These are phyloP conservation scores for Colossoma macropomum DNA, from an alignment of 2,113 vertebrate genomes.

Conservation along the genomic window DNA sequence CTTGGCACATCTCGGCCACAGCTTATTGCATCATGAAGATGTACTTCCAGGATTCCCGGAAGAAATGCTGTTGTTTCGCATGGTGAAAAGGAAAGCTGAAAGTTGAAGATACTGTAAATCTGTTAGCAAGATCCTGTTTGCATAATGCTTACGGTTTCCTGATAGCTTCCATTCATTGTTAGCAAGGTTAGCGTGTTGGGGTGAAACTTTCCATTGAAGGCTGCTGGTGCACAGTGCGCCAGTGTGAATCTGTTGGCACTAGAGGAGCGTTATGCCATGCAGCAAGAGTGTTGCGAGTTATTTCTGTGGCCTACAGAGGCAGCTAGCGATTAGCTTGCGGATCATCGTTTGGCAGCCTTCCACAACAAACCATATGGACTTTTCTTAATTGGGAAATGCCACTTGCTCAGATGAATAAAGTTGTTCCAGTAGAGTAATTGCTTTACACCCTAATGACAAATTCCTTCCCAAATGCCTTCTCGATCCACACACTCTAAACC, in stretches of 20 bases:
- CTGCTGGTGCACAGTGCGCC: not conserved
- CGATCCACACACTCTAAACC: not conserved
- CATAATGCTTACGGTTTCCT: too few species aligned
- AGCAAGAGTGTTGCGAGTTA: not conserved
- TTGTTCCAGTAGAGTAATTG: not conserved
- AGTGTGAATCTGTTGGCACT: not conserved
- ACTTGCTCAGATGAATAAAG: not conserved
- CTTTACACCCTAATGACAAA: constrained; percentile 1
- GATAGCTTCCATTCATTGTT: not conserved
- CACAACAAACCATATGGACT: constrained; percentile 6
- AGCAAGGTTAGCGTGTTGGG: not conserved
- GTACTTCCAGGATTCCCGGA: too few species aligned
- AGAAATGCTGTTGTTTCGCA: too few species aligned
- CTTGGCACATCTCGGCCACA: not conserved
- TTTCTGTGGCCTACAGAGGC: constrained; percentile 3
- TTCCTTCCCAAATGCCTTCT: not conserved
- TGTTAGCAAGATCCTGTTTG: too few species aligned
- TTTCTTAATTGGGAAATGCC: not conserved
- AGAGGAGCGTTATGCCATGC: not conserved
- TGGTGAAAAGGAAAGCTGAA: too few species aligned
- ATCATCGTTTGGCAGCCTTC: constrained; percentile 17
- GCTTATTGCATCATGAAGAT: too few species aligned
- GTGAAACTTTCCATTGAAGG: not conserved
- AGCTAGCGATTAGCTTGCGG: not conserved
- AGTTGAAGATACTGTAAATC: too few species aligned